Evolutionary conservation across 2,113 vertebrate species (phyloP).

Genomic region (Chloebia gouldiae): DNA sequence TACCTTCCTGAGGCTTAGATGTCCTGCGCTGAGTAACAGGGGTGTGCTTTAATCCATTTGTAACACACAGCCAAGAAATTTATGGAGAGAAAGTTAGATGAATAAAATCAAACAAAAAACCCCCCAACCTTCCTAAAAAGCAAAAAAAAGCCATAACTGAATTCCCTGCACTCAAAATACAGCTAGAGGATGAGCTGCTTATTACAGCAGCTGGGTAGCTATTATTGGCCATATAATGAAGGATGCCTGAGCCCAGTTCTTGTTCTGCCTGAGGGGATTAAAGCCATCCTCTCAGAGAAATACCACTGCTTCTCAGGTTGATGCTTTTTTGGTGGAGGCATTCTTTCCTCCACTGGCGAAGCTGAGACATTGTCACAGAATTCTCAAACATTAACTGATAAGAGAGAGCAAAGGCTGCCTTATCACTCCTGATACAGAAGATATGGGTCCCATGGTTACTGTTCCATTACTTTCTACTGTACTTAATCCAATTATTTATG

Average conservation of each 20-base stretch:
- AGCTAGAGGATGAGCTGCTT: neutral
- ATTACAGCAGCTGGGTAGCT: neutral
- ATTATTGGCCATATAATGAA: neutral
- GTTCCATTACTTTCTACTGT: neutral
- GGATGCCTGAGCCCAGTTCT: neutral
- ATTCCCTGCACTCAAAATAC: neutral
- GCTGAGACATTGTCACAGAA: neutral
- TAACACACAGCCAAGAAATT: neutral
- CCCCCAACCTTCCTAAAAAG: accelerated
- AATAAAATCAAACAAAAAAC: neutral
- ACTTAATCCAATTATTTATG: neutral
- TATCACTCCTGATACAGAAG: neutral
- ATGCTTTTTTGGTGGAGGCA: neutral
- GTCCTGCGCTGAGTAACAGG: neutral
- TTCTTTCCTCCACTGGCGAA: neutral
- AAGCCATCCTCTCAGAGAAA: neutral
- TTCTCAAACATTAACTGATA: neutral
- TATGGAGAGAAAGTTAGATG: neutral
- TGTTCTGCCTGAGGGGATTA: neutral
- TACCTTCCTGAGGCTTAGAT: neutral
- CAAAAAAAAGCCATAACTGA: neutral
- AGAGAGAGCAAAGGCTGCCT: neutral
- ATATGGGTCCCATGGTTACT: neutral
- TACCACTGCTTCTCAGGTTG: neutral
- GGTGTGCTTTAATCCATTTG: neutral